These are phyloP conservation scores for Drosophila lini DNA, from an alignment of 1,140 invertebrate species.

Conservation along the genomic window DNA sequence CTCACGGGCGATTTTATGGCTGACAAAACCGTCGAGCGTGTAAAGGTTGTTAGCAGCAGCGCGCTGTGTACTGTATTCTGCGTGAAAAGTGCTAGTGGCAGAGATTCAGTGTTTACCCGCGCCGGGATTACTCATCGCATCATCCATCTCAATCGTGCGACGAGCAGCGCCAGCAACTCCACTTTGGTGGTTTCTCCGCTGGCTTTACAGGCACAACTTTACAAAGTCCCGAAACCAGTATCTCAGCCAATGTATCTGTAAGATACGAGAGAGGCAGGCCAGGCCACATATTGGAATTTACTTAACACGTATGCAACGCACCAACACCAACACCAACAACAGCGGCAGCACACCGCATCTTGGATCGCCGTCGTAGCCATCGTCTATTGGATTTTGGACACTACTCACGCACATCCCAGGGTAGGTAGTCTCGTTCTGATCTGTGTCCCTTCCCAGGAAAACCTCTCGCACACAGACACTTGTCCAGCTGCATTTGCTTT, in stretches of 20 bases:
- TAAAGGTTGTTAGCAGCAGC: slow-evolving; percentile 71
- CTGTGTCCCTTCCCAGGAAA: slow-evolving; percentile 58
- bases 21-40: slow-evolving; percentile 65
- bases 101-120: slow-evolving; percentile 34
- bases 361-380: background rate
- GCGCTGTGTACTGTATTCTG: slow-evolving; percentile 24
- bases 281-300: slow-evolving; percentile 80
- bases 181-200: slow-evolving; percentile 35
- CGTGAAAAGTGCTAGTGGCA: slow-evolving; percentile 48
- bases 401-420: slow-evolving; percentile 49
- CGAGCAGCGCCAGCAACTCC: slow-evolving; percentile 35
- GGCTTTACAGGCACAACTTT: slow-evolving; percentile 51
- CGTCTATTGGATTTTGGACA: slow-evolving; percentile 69
- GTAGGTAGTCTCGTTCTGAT: slow-evolving; percentile 47
- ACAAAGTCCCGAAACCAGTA: slow-evolving; percentile 77
- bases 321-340: slow-evolving; percentile 47
- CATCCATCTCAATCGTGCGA: slow-evolving; percentile 3
- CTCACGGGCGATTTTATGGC: slow-evolving; percentile 51
- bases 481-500: slow-evolving; percentile 47
- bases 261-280: slow-evolving; percentile 59
- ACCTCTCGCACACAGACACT: slow-evolving; percentile 20
- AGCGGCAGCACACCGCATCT: slow-evolving; percentile 3
- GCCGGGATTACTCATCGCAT: slow-evolving; percentile 56
- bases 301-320: slow-evolving; percentile 73
- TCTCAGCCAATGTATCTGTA: slow-evolving; percentile 77